Conservation (phyloP, 64 coral and sea anemone species). For the Cladopsammia gracilis region DNA sequence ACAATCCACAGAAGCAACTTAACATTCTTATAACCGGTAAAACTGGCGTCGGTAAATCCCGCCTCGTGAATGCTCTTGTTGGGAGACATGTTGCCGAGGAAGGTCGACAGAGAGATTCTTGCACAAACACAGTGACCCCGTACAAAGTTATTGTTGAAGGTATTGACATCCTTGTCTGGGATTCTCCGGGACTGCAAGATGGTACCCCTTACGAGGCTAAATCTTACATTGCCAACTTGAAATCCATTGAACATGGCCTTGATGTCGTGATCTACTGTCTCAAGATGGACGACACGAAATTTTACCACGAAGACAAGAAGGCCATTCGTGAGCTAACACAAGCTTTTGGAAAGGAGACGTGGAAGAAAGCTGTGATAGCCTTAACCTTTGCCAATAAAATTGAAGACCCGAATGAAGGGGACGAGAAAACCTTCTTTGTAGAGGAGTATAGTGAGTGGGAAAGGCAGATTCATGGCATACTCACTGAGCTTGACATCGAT, state of each 20-base stretch:
- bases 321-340: neutral
- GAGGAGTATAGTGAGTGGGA: no score
- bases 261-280: slow-evolving; percentile 49
- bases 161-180: neutral
- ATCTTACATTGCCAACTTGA: slow-evolving; percentile 9
- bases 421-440: no score
- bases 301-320: slow-evolving; percentile 5
- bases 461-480: no score
- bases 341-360: neutral
- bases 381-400: no score
- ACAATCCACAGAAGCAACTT: no score
- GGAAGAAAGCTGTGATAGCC: no score
- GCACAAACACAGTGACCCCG: neutral
- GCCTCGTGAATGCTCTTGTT: no score
- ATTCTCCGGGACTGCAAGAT: slow-evolving; percentile 59
- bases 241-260: neutral
- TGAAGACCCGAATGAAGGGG: no score
- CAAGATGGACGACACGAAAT: slow-evolving; percentile 35
- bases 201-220: neutral
- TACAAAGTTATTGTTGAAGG: neutral
- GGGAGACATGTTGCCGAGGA: neutral
- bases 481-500: neutral
- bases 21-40: no score
- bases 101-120: neutral
- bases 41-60: no score